Conservation (phyloP, 2,113 vertebrate species). For the Chionodraco myersi region DNA sequence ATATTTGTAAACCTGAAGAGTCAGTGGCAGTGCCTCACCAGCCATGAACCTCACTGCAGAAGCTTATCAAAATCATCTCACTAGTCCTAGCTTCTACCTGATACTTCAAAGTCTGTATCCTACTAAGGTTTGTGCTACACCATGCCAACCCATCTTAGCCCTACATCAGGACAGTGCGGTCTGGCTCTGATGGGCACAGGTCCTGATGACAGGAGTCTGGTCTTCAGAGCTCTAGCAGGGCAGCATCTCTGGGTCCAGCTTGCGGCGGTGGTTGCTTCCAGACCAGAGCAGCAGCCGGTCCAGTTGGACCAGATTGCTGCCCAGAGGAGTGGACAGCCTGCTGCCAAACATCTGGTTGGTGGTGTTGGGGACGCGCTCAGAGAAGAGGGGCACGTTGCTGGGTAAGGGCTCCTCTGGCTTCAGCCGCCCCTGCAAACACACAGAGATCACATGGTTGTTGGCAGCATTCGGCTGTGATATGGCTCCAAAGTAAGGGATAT, state of each 20-base stretch:
- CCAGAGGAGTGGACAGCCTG: conserved; percentile 83
- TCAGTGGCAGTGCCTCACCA: too few species aligned
- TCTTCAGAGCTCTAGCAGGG: conserved; percentile 52
- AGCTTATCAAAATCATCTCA: neutral
- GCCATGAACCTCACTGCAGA: too few species aligned
- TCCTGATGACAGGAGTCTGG: neutral
- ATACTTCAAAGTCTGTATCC: neutral
- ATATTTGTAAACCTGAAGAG: too few species aligned
- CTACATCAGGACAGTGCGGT: neutral
- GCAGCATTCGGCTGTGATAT: neutral
- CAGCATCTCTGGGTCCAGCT: conserved; percentile 80
- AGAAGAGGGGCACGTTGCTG: conserved; percentile 76
- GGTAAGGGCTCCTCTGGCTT: conserved; percentile 80
- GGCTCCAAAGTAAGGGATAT: neutral
- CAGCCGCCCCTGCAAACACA: conserved; percentile 77
- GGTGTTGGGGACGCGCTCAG: conserved; percentile 82
- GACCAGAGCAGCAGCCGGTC: conserved; percentile 80
- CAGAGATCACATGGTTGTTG: neutral
- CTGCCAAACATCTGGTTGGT: conserved; percentile 83
- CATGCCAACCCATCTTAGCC: neutral
- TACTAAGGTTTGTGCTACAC: neutral
- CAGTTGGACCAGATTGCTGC: conserved; percentile 80
- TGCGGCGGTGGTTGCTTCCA: conserved; percentile 74
- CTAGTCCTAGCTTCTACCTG: neutral
- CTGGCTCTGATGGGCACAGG: neutral